Evolutionary conservation across 2,113 vertebrate genomes (phyloP).

Genomic region (Pyxicephalus adspersus): DNA sequence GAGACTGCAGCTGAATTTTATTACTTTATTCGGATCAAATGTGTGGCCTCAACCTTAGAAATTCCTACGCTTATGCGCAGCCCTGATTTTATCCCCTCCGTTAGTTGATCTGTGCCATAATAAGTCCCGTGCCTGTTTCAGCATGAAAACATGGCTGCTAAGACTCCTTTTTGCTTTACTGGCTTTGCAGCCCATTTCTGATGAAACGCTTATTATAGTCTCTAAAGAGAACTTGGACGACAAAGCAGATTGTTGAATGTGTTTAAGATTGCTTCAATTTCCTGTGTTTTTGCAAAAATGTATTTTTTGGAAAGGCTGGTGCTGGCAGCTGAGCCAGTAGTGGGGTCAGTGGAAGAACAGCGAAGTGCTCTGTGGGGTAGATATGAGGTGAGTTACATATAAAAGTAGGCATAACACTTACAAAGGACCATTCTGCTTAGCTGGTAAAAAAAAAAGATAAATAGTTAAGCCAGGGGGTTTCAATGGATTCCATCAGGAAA

Average conservation of each 20-base stretch:
- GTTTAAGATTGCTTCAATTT: constrained; percentile 58
- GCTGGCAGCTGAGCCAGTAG: constrained; percentile 43
- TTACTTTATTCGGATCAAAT: too few species aligned
- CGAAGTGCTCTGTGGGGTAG: not conserved
- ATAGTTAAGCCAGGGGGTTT: too few species aligned
- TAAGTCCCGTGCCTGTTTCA: too few species aligned
- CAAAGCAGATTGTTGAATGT: constrained; percentile 50
- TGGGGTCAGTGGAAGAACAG: constrained; percentile 52
- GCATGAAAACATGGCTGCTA: constrained; percentile 24
- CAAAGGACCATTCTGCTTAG: too few species aligned
- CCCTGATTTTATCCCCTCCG: too few species aligned
- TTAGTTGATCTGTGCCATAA: not conserved
- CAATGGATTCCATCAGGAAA: too few species aligned
- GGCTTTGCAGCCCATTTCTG: constrained; percentile 35
- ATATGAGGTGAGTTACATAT: constrained; percentile 2
- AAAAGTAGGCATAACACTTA: not conserved
- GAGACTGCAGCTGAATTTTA: too few species aligned
- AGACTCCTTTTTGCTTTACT: not conserved
- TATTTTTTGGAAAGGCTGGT: constrained; percentile 55
- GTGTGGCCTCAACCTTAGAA: not conserved
- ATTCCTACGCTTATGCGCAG: not conserved
- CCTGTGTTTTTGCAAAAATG: constrained; percentile 58
- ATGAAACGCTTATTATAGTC: constrained; percentile 50
- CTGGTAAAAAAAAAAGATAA: too few species aligned
- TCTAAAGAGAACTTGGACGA: constrained; percentile 56